These are phyloP conservation scores for Cloeon dipterum DNA, from an alignment of 2,888 invertebrate genomes.

Conservation along the genomic window DNA sequence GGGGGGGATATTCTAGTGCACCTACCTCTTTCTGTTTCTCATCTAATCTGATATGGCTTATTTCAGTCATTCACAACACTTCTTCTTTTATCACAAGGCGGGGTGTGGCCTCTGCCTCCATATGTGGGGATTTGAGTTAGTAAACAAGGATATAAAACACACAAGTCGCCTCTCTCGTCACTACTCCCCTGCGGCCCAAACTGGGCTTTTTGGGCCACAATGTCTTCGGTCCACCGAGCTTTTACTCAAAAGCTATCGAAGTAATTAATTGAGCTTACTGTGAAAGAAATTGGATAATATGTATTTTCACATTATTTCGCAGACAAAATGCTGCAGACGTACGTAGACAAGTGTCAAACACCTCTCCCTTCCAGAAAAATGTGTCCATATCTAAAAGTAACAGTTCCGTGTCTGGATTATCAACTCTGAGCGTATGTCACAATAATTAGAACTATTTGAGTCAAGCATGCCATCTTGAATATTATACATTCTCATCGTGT, in stretches of 20 bases:
- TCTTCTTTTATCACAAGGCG: too few relatives aligned
- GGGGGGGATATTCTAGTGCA: too few relatives aligned
- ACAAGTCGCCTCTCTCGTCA: too few relatives aligned
- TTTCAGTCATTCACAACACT: too few relatives aligned
- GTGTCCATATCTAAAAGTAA: constrained; percentile 35
- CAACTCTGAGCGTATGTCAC: constrained; percentile 29
- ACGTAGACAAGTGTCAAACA: constrained; percentile 35
- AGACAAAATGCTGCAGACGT: constrained; percentile 57
- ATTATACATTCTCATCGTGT: constrained; percentile 3
- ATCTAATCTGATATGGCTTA: too few relatives aligned
- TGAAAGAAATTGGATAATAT: not conserved
- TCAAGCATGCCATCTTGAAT: constrained; percentile 1
- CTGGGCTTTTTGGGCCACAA: too few relatives aligned
- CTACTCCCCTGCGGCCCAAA: too few relatives aligned
- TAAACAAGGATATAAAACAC: too few relatives aligned
- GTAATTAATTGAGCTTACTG: constrained; percentile 15
- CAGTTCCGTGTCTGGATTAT: constrained; percentile 36
- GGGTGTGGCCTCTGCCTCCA: too few relatives aligned
- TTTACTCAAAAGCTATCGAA: constrained; percentile 50
- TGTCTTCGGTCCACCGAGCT: constrained; percentile 40
- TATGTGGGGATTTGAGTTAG: too few relatives aligned
- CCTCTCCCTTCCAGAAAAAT: constrained; percentile 22
- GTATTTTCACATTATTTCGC: constrained; percentile 12
- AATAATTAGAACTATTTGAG: constrained; percentile 1
- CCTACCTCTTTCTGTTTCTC: too few relatives aligned